Evolutionary conservation across 2,888 invertebrate species (phyloP), one percentile per base, ranked within the genome.

Genomic region (Melanophora roralis): DNA sequence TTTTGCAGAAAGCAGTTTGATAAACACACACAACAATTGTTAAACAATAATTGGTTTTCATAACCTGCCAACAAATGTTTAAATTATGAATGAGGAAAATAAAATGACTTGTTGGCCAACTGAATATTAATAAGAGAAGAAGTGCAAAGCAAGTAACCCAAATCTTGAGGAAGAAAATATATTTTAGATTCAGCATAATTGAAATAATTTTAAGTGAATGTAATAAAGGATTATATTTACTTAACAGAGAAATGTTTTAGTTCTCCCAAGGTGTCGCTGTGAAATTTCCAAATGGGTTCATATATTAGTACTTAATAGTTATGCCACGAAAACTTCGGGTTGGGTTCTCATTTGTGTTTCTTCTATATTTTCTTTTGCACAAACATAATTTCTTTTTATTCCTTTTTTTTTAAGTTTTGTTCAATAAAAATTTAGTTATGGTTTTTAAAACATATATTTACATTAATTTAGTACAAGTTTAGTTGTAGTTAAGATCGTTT

Each of bases 21-120:
- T 79, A 79, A 75, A 71, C 36, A 76, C 76, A n/a, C 80, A 68
- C 53, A 64, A 45, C 72, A 73, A 80, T 80, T 80, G 76, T 76
- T 68, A 2, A 80, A 80, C 67, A 68, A 73, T 80, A 76, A 80
- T 76, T 74, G 80, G 68, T 47, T 76, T 67, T 62, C 60, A 75
- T 53, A 69, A 69, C 45, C 53, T 65, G 75, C 19, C 34, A 55
- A 64, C 27, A 45, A 19, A 45, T 43, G 43, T 14, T 43, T 27
- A 27, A 6, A 27, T 27, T 5, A 27, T 27, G 27, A n/a, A n/a
- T 6, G 27, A 40, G 9, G 16, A 1, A n/a, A 7, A 12, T n/a
- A 34, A 3, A 12, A 1, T 27, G 27, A 27, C 34, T n/a, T n/a
- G n/a, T n/a, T n/a, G n/a, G n/a, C 72, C 72, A 45, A 36, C 11